Conservation (phyloP, 2,113 vertebrate species). For the Sardina pilchardus region DNA sequence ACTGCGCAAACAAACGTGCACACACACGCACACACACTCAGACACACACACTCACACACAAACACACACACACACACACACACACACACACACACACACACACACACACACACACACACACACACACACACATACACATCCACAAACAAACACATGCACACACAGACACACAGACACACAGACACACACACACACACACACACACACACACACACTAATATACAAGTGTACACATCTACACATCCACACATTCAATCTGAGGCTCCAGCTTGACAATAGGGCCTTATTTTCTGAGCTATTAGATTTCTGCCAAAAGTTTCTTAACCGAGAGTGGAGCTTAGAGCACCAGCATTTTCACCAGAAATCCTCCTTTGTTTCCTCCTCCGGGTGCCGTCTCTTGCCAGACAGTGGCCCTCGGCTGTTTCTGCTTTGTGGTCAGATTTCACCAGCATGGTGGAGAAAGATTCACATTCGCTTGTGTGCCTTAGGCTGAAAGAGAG, state of each 20-base stretch:
- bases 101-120: not conserved
- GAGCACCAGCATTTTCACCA: no score
- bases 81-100: not conserved
- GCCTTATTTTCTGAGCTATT: not conserved
- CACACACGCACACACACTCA: not conserved
- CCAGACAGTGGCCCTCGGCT: not conserved
- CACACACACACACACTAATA: not conserved
- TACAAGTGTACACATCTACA: not conserved
- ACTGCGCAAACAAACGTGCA: not conserved
- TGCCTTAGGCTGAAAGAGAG: not conserved
- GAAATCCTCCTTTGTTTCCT: not conserved
- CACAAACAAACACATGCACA: not conserved
- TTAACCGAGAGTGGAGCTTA: not conserved
- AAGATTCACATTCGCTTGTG: not conserved
- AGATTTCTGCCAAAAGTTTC: not conserved
- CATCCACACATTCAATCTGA: not conserved
- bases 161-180: not conserved
- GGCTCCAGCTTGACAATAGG: not conserved
- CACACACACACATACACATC: not conserved
- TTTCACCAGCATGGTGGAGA: not conserved
- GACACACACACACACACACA: not conserved
- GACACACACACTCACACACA: not conserved
- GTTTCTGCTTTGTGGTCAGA: not conserved
- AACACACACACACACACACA: not conserved
- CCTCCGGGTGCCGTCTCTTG: not conserved